Conservation (phyloP, 2,797 vertebrate species). For the Lophotriccus pileatus region DNA sequence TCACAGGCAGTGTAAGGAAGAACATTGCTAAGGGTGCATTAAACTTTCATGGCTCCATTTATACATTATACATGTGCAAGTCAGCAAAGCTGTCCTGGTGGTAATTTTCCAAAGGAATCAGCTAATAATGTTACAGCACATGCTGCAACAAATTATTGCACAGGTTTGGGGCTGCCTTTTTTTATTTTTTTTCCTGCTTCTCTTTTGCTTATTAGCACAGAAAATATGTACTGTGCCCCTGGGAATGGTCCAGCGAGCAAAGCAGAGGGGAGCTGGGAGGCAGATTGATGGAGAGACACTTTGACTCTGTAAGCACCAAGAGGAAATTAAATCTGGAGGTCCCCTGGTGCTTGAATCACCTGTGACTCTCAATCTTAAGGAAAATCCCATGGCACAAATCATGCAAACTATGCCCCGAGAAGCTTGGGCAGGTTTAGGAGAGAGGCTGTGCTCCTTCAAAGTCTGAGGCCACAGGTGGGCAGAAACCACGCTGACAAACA, state of each 20-base stretch:
- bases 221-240: background rate
- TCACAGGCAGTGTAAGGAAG: background rate
- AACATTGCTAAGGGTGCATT: conserved; percentile 19
- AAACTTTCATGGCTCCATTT: conserved; percentile 56
- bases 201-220: background rate
- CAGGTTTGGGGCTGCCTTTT: background rate
- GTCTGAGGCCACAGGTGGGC: background rate
- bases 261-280: background rate
- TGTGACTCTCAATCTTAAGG: background rate
- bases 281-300: background rate
- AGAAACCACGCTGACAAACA: background rate
- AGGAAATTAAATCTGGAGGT: background rate
- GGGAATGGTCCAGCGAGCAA: background rate
- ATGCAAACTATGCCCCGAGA: background rate
- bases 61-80: conserved; percentile 53
- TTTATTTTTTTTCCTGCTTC: background rate
- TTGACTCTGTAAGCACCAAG: background rate
- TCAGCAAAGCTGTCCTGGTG: conserved; percentile 40
- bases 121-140: background rate
- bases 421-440: background rate
- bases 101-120: conserved; percentile 44
- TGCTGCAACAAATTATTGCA: conserved; percentile 6
- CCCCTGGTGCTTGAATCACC: background rate
- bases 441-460: background rate
- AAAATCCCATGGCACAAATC: background rate